Base-by-base conservation (phyloP, 2,888 invertebrate species). In the Helleia helle region DNA sequence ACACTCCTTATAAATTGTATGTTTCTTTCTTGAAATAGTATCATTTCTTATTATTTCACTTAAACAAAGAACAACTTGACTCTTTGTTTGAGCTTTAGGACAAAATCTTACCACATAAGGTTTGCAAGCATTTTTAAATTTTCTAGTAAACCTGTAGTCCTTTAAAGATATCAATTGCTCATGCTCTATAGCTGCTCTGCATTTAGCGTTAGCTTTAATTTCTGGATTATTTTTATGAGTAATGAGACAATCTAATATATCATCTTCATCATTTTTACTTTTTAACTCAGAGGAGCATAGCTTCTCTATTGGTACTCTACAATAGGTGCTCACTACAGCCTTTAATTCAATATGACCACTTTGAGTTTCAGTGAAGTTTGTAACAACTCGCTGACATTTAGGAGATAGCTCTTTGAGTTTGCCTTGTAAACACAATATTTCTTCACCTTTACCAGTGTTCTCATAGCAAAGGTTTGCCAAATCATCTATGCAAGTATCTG, bases 41-140 rank as follows among this genome's bases (percentile, higher is more conserved):
- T 97, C 96, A 63, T 97, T 94, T 49, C 96, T 89, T 38, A 97
- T 92, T 48, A 93, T 92, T 70, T 95, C 93, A 76, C 97, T 97
- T 47, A 97, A 80, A 68, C 97, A 97, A 39, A 88, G 86, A 8
- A 97, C 91, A 36, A 86, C 95, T 55, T 94, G 92, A 45, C 87
- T 89, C 70, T 93, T 94, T 0, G 91, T 91, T 62, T 88, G 90
- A 28, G 93, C 90, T 49, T 87, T 88, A 5, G 87, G 87, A 69
- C 91, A 91, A 62, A 88, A 89, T 47, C 89, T 83, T 41, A 87
- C 85, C 0, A 96, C 96, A 68, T 93, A 91, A 2, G 90, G 88
- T 56, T 93, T 93, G 61, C 99, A 99, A 0, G 96, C 94, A 68
- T 96, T 91, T 76, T 97, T 96, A 71, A 99, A 99, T 71, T 95